Percentiles rank a stretch among this genome's conserved stretches.
These are phyloP conservation scores for Meta bourneti DNA, from an alignment of 2,888 invertebrate species.

Conservation along the genomic window DNA sequence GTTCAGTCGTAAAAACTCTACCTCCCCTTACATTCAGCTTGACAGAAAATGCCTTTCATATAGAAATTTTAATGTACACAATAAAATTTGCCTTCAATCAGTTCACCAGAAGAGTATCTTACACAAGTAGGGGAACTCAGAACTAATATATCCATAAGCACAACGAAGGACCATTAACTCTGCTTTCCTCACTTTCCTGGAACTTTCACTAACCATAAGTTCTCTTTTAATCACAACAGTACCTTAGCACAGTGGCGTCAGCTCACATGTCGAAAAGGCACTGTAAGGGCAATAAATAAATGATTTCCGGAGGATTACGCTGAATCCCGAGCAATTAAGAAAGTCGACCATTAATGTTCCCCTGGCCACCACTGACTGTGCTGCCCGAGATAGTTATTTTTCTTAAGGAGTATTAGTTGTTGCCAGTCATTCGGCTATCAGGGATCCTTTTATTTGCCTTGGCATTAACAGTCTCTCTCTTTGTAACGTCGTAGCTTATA, in stretches of 20 bases:
- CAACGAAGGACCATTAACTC: background rate
- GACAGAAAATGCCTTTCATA: too few species aligned
- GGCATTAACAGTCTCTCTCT: background rate
- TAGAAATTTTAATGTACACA: too few species aligned
- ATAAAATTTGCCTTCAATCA: too few species aligned
- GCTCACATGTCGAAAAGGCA: conserved; percentile 1
- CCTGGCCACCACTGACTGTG: background rate
- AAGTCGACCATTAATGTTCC: conserved; percentile 8
- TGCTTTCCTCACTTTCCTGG: background rate
- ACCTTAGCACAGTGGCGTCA: too few species aligned
- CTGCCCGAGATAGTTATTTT: conserved; percentile 1
- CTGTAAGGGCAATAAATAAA: conserved; percentile 35
- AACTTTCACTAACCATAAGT: background rate
- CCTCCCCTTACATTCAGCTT: too few species aligned
- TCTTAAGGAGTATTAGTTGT: background rate
- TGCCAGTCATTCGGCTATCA: background rate
- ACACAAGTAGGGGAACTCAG: too few species aligned
- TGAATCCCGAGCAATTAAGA: conserved; percentile 22
- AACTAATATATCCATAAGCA: background rate
- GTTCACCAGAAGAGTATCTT: too few species aligned
- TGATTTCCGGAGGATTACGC: conserved; percentile 32
- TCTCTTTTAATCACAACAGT: background rate
- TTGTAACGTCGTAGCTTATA: too few species aligned
- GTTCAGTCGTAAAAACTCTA: too few species aligned
- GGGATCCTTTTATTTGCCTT: background rate